Evolutionary conservation across 1,140 invertebrate species (phyloP).

Genomic region (Heliothis subflexa): DNA sequence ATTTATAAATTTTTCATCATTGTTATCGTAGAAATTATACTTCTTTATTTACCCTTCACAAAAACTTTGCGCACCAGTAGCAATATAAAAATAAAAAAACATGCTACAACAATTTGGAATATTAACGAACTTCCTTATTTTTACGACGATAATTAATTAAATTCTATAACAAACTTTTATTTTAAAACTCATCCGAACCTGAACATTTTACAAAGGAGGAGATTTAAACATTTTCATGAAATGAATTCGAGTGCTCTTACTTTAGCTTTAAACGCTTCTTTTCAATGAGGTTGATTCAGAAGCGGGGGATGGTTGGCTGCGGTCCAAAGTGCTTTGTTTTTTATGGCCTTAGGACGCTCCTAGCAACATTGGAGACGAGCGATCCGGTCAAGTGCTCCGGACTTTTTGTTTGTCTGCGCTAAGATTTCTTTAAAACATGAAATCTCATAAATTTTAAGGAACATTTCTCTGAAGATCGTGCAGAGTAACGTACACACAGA

Average conservation of each 20-base stretch:
- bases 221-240: constrained; percentile 53
- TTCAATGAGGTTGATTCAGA: constrained; percentile 71
- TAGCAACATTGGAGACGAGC: constrained; percentile 62
- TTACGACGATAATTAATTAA: constrained; percentile 35
- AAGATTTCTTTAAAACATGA: constrained; percentile 51
- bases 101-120: constrained; percentile 27
- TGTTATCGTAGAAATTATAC: constrained; percentile 2
- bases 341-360: constrained; percentile 68
- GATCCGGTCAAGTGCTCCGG: constrained; percentile 66
- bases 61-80: neutral
- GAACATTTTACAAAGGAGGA: constrained; percentile 42
- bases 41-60: constrained; percentile 1
- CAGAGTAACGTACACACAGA: neutral
- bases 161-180: constrained; percentile 40
- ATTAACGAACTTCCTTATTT: constrained; percentile 39
- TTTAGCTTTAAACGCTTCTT: constrained; percentile 73
- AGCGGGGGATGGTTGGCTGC: constrained; percentile 71
- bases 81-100: constrained; percentile 19
- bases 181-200: constrained; percentile 31
- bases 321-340: constrained; percentile 80
- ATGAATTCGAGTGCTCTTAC: constrained; percentile 69
- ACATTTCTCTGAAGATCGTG: constrained; percentile 31
- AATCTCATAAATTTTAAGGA: constrained; percentile 49
- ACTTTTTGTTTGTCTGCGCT: constrained; percentile 72
- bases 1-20: constrained; percentile 9